Evolutionary conservation across 1,140 invertebrate genomes (phyloP).

Genomic region (Cryptotermes secundus): DNA sequence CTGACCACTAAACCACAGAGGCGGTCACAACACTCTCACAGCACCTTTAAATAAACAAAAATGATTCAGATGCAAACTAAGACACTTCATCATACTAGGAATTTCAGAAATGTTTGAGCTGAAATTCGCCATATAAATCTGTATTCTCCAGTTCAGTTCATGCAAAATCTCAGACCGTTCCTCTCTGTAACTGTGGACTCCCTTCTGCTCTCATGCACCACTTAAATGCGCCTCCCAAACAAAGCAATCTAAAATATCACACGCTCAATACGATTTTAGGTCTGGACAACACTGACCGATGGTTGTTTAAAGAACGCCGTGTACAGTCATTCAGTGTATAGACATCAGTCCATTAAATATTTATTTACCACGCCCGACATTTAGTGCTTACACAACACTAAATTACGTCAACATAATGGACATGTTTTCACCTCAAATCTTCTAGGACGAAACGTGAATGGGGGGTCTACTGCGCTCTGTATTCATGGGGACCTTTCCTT

Average conservation of each 20-base stretch:
- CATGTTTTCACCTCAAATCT: slow-evolving; percentile 28
- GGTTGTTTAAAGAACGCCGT: background rate
- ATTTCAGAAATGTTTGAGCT: no score
- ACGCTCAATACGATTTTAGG: background rate
- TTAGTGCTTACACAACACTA: slow-evolving; percentile 29
- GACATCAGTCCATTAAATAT: slow-evolving; percentile 25
- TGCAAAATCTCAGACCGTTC: no score
- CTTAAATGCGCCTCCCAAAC: background rate
- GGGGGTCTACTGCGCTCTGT: background rate
- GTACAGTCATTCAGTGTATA: background rate
- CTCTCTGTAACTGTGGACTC: no score
- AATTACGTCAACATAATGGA: slow-evolving; percentile 28
- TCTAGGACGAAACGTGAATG: background rate
- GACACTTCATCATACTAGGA: no score
- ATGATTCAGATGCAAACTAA: no score
- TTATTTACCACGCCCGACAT: slow-evolving; percentile 25
- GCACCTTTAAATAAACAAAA: no score
- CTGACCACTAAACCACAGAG: no score
- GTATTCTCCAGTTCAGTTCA: no score
- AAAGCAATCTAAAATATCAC: background rate
- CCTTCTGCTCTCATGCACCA: no score
- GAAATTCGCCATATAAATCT: no score
- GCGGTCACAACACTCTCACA: no score
- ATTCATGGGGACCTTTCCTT: background rate
- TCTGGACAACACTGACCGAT: background rate